Percentiles rank a stretch among this genome's conserved stretches.
Evolutionary conservation across 2,113 vertebrate species (phyloP).

Genomic region (Lamprotornis superbus): DNA sequence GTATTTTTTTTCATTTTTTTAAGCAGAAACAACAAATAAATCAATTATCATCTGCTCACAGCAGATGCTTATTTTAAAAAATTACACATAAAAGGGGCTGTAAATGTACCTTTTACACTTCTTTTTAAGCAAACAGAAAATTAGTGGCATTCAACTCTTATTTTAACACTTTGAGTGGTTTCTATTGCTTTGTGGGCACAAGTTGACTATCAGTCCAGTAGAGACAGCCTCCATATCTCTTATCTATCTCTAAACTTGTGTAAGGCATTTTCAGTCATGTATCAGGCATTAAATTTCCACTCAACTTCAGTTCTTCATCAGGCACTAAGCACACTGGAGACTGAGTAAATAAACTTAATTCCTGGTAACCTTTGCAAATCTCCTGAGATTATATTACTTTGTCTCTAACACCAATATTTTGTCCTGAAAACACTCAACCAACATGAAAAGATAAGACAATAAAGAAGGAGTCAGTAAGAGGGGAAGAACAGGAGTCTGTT

Average conservation of each 20-base stretch:
- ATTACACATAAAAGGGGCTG: neutral
- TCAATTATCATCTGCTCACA: neutral
- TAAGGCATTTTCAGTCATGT: neutral
- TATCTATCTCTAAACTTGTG: accelerated
- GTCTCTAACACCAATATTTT: neutral
- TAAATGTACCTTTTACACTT: neutral
- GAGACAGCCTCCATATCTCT: neutral
- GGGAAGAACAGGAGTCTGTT: neutral
- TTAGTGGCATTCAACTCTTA: neutral
- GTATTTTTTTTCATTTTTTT: neutral
- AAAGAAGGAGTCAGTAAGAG: neutral
- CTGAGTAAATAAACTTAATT: neutral
- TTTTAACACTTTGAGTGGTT: neutral
- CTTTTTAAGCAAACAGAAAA: neutral
- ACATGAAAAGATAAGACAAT: neutral
- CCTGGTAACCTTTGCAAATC: neutral
- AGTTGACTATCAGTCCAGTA: neutral
- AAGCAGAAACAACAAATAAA: neutral
- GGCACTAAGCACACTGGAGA: neutral
- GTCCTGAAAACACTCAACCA: neutral
- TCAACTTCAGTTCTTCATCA: neutral
- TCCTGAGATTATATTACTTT: neutral
- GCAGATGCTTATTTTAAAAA: neutral
- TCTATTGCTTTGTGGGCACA: neutral
- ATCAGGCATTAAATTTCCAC: neutral